Conservation (phyloP, 2,888 invertebrate species). For the Allygus modestus region DNA sequence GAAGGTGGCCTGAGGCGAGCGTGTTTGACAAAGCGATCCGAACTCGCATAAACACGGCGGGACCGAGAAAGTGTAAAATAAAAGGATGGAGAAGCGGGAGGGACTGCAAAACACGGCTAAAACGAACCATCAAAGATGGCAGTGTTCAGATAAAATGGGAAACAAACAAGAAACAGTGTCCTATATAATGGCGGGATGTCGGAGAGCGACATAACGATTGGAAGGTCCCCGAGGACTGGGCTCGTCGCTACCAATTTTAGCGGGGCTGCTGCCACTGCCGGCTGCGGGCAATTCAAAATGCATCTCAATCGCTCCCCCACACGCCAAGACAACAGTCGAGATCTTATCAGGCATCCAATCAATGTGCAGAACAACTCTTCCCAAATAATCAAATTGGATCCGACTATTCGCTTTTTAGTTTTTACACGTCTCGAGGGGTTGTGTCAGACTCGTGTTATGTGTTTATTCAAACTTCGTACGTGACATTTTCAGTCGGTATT, state of each 20-base stretch:
- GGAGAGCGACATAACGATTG: conserved; percentile 58
- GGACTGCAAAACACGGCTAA: conserved; percentile 45
- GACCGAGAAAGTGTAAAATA: conserved; percentile 21
- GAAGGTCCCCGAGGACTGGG: conserved; percentile 38
- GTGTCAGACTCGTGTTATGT: too few species aligned
- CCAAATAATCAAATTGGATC: conserved; percentile 42
- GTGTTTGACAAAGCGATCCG: not conserved
- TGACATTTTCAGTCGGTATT: not conserved
- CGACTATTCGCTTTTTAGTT: conserved; percentile 24
- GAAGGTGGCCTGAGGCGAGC: not conserved
- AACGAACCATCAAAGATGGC: conserved; percentile 65
- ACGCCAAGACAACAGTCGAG: conserved; percentile 43
- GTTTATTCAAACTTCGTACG: not conserved
- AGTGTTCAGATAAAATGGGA: conserved; percentile 62
- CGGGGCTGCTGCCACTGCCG: conserved; percentile 32
- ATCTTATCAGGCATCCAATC: conserved; percentile 36
- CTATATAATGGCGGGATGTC: conserved; percentile 58
- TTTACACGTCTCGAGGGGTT: not conserved
- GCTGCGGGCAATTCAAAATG: conserved; percentile 53
- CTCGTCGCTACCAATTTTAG: conserved; percentile 53
- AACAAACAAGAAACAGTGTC: conserved; percentile 64
- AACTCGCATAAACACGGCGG: not conserved
- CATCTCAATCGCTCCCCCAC: conserved; percentile 60
- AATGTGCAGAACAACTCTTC: conserved; percentile 45
- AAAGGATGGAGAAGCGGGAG: conserved; percentile 24